Evolutionary conservation across 2,888 invertebrate genomes (phyloP).

Genomic region (Agrenia bidenticulata): DNA sequence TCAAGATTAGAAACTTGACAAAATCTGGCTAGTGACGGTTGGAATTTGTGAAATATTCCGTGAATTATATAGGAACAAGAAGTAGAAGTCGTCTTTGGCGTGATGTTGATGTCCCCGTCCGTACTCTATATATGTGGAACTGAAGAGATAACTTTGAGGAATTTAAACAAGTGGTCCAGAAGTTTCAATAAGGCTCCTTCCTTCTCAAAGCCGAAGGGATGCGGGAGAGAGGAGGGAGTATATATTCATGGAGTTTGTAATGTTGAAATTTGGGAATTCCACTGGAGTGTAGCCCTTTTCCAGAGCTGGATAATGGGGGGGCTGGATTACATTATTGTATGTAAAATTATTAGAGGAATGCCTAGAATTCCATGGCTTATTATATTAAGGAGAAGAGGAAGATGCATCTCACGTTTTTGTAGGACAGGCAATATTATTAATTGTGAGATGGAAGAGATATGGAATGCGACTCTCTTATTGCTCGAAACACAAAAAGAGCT

Average conservation of each 20-base stretch:
- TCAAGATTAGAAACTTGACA: too few relatives aligned
- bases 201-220: not conserved
- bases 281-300: slow-evolving; percentile 5
- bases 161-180: slow-evolving; percentile 19
- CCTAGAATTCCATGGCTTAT: slow-evolving; percentile 50
- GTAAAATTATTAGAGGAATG: slow-evolving; percentile 52
- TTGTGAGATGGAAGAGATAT: slow-evolving; percentile 50
- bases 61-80: too few relatives aligned
- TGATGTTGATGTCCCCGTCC: too few relatives aligned
- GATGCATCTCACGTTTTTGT: slow-evolving; percentile 53
- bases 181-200: slow-evolving; percentile 10
- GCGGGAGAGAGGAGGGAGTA: slow-evolving; percentile 4
- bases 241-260: slow-evolving; percentile 12
- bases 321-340: slow-evolving; percentile 43
- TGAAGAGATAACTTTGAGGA: slow-evolving; percentile 11
- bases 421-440: slow-evolving; percentile 53
- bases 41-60: too few relatives aligned
- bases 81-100: too few relatives aligned
- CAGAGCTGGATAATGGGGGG: slow-evolving; percentile 16
- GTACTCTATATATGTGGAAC: too few relatives aligned
- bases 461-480: slow-evolving; percentile 49
- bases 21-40: too few relatives aligned
- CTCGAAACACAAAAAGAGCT: slow-evolving; percentile 51
- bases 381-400: slow-evolving; percentile 43
- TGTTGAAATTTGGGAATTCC: slow-evolving; percentile 19